A percentile compares a stretch with the other conserved stretches of the same genome.
Evolutionary conservation across 2,113 vertebrate species (phyloP).

Genomic region (Corythornis vintsioides): DNA sequence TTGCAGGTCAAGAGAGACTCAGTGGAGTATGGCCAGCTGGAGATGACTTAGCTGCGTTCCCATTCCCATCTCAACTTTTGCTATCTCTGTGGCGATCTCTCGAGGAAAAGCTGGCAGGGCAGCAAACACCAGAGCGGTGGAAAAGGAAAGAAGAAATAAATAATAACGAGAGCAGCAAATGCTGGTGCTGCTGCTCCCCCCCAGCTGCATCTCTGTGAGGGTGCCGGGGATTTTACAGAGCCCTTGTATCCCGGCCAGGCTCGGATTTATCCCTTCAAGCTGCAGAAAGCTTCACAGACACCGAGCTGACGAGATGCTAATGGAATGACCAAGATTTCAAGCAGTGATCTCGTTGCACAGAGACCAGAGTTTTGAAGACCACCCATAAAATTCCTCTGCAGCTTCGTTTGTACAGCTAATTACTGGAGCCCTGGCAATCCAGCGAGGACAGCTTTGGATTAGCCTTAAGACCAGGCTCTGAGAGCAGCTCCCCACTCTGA

Average conservation of each 20-base stretch:
- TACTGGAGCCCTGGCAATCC: accelerated
- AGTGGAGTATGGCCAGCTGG: background rate
- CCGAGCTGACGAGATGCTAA: accelerated
- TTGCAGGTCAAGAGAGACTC: slow-evolving; percentile 28
- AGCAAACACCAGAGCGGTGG: background rate
- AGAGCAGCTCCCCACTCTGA: background rate
- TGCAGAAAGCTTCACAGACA: background rate
- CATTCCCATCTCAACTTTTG: background rate
- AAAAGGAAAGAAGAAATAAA: background rate
- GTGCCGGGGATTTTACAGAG: background rate
- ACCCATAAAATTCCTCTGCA: background rate
- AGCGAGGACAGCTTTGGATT: background rate
- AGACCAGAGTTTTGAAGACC: background rate
- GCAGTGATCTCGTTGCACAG: background rate
- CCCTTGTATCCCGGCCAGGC: background rate
- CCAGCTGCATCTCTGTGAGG: background rate
- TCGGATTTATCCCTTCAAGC: background rate
- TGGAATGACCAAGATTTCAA: accelerated
- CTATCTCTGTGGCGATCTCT: background rate
- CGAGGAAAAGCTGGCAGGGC: background rate
- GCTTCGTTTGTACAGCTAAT: background rate
- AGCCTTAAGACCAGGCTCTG: background rate
- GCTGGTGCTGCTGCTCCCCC: background rate
- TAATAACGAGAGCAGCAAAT: background rate
- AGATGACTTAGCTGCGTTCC: slow-evolving; percentile 1